Evolutionary conservation across 2,113 vertebrate species (phyloP), one percentile per base, ranked within the genome.

Genomic region (Phycodurus eques): DNA sequence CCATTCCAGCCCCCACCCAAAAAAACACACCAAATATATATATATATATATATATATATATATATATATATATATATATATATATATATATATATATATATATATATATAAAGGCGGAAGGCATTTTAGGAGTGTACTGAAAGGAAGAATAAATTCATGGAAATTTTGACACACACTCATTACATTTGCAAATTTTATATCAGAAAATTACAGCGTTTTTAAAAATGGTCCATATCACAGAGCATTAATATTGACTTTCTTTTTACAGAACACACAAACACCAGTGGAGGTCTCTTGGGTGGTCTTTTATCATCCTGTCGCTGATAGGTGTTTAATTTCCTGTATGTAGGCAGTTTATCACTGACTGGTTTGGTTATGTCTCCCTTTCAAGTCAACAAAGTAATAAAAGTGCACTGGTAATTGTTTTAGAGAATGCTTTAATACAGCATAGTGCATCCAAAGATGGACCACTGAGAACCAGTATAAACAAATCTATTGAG

Each of bases 301-400:
- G 33, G 15, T 44, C 20, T 79, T 74, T 76, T 51, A 74, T 76
- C 44, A 81, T 67, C 27, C 75, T 80, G 71, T 61, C 75, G 74
- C 68, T 44, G 77, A 78, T 76, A 67, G 70, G 1, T 68, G 67
- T 74, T 53, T 63, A 3, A 69, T 79, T 74, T 79, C 73, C 65
- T 46, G 13, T 59, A 47, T 9, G 44, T 17, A 27, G 17, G 2
- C 20, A 11, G 39, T 80, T 76, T 71, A 73, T 62, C 68, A 53
- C 33, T 19, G 19, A 13, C 60, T 59, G 42, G 31, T 22, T 42
- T 43, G 11, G 22, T 22, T 51, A 71, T 39, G 42, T 73, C 35
- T 75, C 47, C 15, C 42, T 78, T 67, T 69, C 39, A 62, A 47
- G 68, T 67, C 15, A 59, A 22, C 51, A 61, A 31, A 10, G n/a